Base-by-base conservation (phyloP, 2,797 vertebrate genomes). In the Austrolebias charrua region DNA sequence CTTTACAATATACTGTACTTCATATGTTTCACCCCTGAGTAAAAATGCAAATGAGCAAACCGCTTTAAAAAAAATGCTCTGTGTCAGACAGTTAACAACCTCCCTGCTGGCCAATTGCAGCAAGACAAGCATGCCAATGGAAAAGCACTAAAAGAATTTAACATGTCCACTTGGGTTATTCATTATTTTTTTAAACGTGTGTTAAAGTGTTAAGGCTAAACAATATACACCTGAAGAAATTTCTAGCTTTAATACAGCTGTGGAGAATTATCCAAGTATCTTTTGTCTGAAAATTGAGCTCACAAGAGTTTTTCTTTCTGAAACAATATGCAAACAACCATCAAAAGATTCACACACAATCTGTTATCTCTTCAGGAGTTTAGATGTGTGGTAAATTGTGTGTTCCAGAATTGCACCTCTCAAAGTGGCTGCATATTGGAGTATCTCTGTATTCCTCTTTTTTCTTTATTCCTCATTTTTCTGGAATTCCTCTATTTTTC, bases 51-150 rank as follows among this genome's bases (percentile, higher is more conserved):
- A 73, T 73, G 55, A 71, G 38, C 28, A 1, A 14, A 24, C 6
- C 76, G 59, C 75, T 48, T 57, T 61, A 80, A 58, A 57, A 64
- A 69, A 60, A 19, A 49, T 40, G n/a, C 43, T 71, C 59, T 55
- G 24, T 51, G 33, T 78, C 61, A 76, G 59, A 61, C 62, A 38
- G 19, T 33, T 46, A 59, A 49, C 42, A 55, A 24, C 51, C 49
- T 47, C 55, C 62, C 70, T 44, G 55, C 76, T 59, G 38, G 50
- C 35, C 19, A 16, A n/a, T 43, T 43, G 35, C 67, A 24, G 40
- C 48, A n/a, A 55, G 56, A 63, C 1, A 3, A 43, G 31, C 40
- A 52, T 16, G 10, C 45, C 0, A 10, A 55, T 35, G 12, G n/a
- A 68, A 56, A 13, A 2, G 10, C 2, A 2, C 15, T 59, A 18